Evolutionary conservation across 2,797 vertebrate genomes (phyloP).

Genomic region (Tokudaia muenninki): DNA sequence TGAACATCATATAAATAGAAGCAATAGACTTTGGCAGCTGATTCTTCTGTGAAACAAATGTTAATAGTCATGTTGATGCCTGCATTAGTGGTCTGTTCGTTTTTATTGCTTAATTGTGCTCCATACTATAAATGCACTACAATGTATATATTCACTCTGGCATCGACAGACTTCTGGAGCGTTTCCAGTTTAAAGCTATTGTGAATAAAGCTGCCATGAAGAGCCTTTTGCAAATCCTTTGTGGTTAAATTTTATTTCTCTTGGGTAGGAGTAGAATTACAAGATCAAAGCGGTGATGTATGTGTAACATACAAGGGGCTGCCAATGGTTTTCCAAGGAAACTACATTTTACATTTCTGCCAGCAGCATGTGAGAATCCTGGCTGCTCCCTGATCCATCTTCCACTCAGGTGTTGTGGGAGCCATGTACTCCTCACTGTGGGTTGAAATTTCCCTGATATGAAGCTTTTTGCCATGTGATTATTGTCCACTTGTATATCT

Average conservation of each 20-base stretch:
- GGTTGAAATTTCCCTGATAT: background rate
- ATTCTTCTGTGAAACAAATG: background rate
- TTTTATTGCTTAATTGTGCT: background rate
- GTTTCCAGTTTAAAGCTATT: conserved; percentile 27
- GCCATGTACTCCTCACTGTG: background rate
- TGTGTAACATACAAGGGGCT: conserved; percentile 9
- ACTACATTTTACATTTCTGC: background rate
- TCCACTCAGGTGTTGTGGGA: background rate
- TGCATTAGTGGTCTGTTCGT: conserved; percentile 6
- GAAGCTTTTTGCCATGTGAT: background rate
- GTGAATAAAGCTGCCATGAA: background rate
- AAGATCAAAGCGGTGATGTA: conserved; percentile 43
- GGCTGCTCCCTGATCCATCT: background rate
- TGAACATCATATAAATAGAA: conserved; percentile 24
- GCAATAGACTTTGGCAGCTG: background rate
- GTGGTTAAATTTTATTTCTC: conserved; percentile 27
- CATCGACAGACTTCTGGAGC: background rate
- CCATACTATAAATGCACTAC: background rate
- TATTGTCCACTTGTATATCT: background rate
- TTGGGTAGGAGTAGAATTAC: background rate
- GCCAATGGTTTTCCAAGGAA: conserved; percentile 12
- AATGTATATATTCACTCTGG: background rate
- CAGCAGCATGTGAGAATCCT: background rate
- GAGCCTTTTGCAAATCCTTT: background rate
- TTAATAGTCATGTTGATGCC: background rate